Evolutionary conservation across 2,113 vertebrate species (phyloP), one percentile per base, ranked within the genome.

Genomic region (Hemibagrus wyckioides): DNA sequence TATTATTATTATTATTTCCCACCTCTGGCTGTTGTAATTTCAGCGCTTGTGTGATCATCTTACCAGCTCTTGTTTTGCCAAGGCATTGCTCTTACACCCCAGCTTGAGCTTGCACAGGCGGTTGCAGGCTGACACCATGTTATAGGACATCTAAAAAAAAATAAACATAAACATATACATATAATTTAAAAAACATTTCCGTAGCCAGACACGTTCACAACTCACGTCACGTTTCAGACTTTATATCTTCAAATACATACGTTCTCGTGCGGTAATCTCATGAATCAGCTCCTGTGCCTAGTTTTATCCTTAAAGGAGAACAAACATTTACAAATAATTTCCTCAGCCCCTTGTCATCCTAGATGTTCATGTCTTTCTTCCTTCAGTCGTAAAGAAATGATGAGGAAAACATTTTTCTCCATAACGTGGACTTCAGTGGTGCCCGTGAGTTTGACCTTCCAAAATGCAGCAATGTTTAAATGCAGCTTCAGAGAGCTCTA

Each of bases 61-160:
- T 92, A 96, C 96, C 94, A 96, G 90, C 0, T 92, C 86, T 69
- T 91, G 88, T 5, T 95, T 89, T 67, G 91, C 87, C n/a, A 90
- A 82, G 8, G 83, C 71, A 21, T 85, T 90, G 17, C 30, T 87
- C 52, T 92, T 91, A 54, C 89, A 92, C 41, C 91, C 82, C 65
- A 95, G 82, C 81, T 88, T 90, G 88, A 95, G 85, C 11, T 86
- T 93, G 63, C 90, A 89, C 10, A 96, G 89, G 4, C 94, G 92
- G 86, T 93, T 95, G 86, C 96, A 96, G 33, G 94, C 91, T 2
- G 89, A 93, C 87, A 96, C 94, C 94, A 95, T 94, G 86, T 95
- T 94, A 73, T 90, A 95, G 77, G 94, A 95, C 94, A 94, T 94
- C 95, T 95, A 28, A 14, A 87, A 23, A 80, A 56, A 36, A n/a